Conservation (phyloP, 2,888 invertebrate genomes). For the Pherbina coryleti region DNA sequence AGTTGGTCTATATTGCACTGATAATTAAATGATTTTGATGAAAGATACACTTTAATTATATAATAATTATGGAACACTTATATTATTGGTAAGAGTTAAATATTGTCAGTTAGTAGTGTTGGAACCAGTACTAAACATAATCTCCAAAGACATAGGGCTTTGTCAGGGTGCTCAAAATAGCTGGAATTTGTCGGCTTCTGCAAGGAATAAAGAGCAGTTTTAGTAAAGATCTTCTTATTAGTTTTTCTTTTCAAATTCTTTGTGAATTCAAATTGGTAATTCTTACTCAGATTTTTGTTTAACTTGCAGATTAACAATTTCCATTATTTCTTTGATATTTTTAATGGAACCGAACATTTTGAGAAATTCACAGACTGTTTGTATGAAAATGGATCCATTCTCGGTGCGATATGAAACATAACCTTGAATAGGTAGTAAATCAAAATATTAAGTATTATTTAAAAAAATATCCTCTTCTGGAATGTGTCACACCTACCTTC, state of each 20-base stretch:
- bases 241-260: background rate
- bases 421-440: slow-evolving; percentile 50
- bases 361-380: slow-evolving; percentile 61
- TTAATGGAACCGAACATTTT: slow-evolving; percentile 52
- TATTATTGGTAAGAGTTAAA: background rate
- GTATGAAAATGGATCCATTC: slow-evolving; percentile 65
- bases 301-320: slow-evolving; percentile 55
- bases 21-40: too few species aligned
- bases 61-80: too few species aligned
- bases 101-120: background rate
- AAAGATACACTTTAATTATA: too few species aligned
- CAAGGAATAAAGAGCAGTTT: slow-evolving; percentile 32
- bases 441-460: too few species aligned
- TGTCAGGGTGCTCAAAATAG: slow-evolving; percentile 63
- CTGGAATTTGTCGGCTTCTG: slow-evolving; percentile 64
- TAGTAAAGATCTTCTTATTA: background rate
- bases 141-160: slow-evolving; percentile 65
- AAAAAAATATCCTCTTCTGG: too few species aligned
- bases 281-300: slow-evolving; percentile 56
- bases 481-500: slow-evolving; percentile 57
- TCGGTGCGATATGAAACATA: slow-evolving; percentile 65
- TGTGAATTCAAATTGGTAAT: background rate
- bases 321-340: slow-evolving; percentile 64
- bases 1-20: too few species aligned
- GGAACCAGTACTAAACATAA: slow-evolving; percentile 51